Evolutionary conservation across 2,113 vertebrate genomes (phyloP).

Genomic region (Gopherus flavomarginatus): DNA sequence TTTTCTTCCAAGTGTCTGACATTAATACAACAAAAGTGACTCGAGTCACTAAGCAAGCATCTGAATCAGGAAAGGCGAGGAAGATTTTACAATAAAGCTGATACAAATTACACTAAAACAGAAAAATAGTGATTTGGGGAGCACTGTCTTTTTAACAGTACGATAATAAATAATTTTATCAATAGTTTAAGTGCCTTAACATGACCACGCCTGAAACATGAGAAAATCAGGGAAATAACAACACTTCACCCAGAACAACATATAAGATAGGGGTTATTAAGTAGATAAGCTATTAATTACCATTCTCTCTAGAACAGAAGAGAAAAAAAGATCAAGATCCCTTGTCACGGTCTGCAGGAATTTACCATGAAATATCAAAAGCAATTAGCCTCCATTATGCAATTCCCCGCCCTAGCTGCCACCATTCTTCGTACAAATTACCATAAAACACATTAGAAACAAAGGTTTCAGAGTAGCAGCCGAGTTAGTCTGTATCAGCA

Average conservation of each 20-base stretch:
- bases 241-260: not conserved
- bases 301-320: not conserved
- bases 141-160: not conserved
- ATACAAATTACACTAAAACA: not conserved
- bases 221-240: not conserved
- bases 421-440: not conserved
- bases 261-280: not conserved
- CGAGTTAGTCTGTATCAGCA: too few relatives aligned
- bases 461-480: too few relatives aligned
- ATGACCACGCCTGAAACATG: not conserved
- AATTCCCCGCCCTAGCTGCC: not conserved
- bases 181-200: not conserved
- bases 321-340: not conserved
- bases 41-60: not conserved
- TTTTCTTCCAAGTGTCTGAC: not conserved
- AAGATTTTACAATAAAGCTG: not conserved
- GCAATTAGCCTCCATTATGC: not conserved
- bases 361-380: not conserved
- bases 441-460: not conserved
- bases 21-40: not conserved
- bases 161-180: not conserved
- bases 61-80: not conserved
- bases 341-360: rapidly evolving
- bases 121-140: not conserved
- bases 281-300: not conserved